Percentiles rank a stretch among this genome's conserved stretches.
phyloP scores from a whole-genome alignment of 2,797 vertebrate species.

The Pseudomugil tenellus region DNA sequence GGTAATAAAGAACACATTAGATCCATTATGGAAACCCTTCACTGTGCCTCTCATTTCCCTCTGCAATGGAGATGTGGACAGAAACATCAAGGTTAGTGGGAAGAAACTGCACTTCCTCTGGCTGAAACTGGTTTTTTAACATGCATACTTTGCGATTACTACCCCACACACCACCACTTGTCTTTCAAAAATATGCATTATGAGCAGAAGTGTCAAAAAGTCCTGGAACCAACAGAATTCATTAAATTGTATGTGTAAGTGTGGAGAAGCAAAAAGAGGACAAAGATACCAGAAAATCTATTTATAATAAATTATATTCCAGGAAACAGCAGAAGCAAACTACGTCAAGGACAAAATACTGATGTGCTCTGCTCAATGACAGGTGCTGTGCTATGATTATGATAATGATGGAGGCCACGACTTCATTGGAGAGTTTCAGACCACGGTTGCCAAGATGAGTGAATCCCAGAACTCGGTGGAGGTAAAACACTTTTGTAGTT shows the following conservation, averaged over 20 bases:
- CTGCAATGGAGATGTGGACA: constrained; percentile 93
- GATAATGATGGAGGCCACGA: constrained; percentile 97
- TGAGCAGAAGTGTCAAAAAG: not conserved
- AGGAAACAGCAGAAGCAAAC: not conserved
- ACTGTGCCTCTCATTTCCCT: constrained; percentile 94
- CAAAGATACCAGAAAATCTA: not conserved
- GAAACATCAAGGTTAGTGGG: constrained; percentile 89
- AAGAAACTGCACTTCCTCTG: not conserved
- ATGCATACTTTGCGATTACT: too few relatives aligned
- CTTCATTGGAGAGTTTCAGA: constrained; percentile 96
- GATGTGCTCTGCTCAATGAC: constrained; percentile 40
- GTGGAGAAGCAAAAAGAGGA: not conserved
- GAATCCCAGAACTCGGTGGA: constrained; percentile 88
- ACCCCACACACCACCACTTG: too few relatives aligned
- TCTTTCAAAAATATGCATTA: too few relatives aligned
- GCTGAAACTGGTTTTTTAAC: not conserved
- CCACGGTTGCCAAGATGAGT: constrained; percentile 89
- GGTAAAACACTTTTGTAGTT: constrained; percentile 71
- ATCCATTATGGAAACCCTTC: constrained; percentile 95
- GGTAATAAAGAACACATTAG: constrained; percentile 98
- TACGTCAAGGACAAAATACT: not conserved
- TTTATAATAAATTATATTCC: not conserved
- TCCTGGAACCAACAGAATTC: not conserved
- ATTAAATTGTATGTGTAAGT: not conserved
- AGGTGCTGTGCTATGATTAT: constrained; percentile 95